Base-by-base conservation (phyloP, 37 sponge, comb jelly and placozoan species). In the Crambe crambe region DNA sequence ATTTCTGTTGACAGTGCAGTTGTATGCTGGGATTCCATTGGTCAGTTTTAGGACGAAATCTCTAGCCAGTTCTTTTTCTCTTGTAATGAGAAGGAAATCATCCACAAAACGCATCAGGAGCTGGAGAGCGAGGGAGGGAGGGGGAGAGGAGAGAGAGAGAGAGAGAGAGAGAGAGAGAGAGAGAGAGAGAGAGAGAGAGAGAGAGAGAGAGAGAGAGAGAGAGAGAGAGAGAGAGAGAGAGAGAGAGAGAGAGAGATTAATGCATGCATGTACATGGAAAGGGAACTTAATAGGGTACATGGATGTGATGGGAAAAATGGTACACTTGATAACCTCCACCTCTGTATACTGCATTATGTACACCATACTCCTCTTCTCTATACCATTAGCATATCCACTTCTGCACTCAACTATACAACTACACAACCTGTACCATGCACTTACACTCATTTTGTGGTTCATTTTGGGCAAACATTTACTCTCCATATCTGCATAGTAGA, bases 401-500 rank as follows among this genome's bases (percentile, higher is more conserved):
- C n/a, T n/a, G n/a, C n/a, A n/a, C n/a, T n/a, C n/a, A n/a, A n/a
- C n/a, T n/a, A n/a, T n/a, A n/a, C n/a, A n/a, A n/a, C n/a, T n/a
- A n/a, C n/a, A n/a, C n/a, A n/a, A n/a, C n/a, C n/a, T n/a, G 51
- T 47, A 47, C 12, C 51, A 5, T 34, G 1, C 35, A 65, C 77
- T 71, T 42, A 84, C 90, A n/a, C 83, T 80, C 35, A 29, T 70
- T 10, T 26, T 21, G 34, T 73, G 79, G 31, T 77, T 30, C 12
- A 86, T 56, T 58, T 15, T 78, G 36, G 87, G 87, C 17, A 91
- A 56, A 56, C 47, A 74, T 1, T 68, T 74, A 39, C 63, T 73
- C 36, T 86, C 91, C 87, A 86, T 91, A 10, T 78, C 83, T 31
- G 63, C 83, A 78, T 82, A 83, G 61, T 85, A 86, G 56, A 83